phyloP scores from a whole-genome alignment of 1,140 invertebrate species.

The Drosophila tristis region DNA sequence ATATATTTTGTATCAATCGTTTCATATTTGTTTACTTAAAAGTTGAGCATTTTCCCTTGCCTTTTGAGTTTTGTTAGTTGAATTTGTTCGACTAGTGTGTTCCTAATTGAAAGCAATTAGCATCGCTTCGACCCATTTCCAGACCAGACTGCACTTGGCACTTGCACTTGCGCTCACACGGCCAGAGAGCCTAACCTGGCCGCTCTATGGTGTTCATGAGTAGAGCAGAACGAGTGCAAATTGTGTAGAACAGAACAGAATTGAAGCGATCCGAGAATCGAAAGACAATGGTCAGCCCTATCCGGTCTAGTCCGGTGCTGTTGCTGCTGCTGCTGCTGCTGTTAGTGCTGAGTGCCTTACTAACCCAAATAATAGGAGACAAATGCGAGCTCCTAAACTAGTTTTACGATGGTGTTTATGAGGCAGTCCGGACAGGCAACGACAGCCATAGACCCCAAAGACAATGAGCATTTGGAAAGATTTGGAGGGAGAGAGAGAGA shows the following conservation, averaged over 20 bases:
- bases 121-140: constrained; percentile 43
- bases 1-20: too few relatives aligned
- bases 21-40: too few relatives aligned
- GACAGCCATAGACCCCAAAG: constrained; percentile 52
- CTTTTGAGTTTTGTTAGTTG: not conserved
- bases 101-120: constrained; percentile 70
- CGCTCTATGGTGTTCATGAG: not conserved
- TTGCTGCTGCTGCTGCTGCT: not conserved
- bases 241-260: constrained; percentile 65
- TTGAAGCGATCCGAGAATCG: constrained; percentile 35
- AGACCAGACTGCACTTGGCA: constrained; percentile 61
- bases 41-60: too few relatives aligned
- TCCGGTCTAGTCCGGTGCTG: constrained; percentile 30
- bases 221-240: constrained; percentile 58
- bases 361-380: constrained; percentile 69
- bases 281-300: constrained; percentile 46
- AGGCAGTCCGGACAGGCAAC: constrained; percentile 18
- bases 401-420: constrained; percentile 66
- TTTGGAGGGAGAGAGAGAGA: not conserved
- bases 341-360: constrained; percentile 53
- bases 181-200: constrained; percentile 27
- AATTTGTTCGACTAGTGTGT: constrained; percentile 18
- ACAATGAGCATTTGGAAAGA: constrained; percentile 39
- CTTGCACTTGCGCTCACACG: constrained; percentile 71
- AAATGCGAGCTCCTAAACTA: constrained; percentile 61